Evolutionary conservation across 1,140 invertebrate species (phyloP), one percentile per base, ranked within the genome.

Genomic region (Neodiprion pinetum): DNA sequence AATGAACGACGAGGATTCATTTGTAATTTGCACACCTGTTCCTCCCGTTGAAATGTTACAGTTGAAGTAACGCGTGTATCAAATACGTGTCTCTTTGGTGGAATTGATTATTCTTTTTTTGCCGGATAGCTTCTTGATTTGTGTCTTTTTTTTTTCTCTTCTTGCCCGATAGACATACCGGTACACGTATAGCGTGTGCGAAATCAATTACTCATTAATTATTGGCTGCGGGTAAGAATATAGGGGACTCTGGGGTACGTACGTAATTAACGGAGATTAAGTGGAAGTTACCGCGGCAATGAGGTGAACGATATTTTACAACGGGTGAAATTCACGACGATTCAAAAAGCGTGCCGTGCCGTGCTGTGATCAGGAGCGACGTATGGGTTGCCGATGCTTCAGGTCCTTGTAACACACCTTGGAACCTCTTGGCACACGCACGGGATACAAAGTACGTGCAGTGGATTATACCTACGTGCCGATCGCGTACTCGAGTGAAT

Each of bases 191-290:
- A 61, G 53, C 53, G 53, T 61, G 53, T 61, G 53, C 53, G 53
- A 61, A 61, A 61, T 61, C 53, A 61, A 61, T 61, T 61, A 61
- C 53, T 61, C 53, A 61, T 61, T 61, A 61, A 61, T 61, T 61
- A 61, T 61, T 61, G 53, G 53, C n/a, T 17, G 11, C 28, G 28
- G 28, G 4, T 17, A 61, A 61, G 53, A 61, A 61, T 61, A 61
- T 9, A 9, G 53, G 9, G 11, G 53, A 61, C 9, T 61, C 11
- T 61, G 11, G 53, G 53, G 11, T 17, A 61, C 53, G 53, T 40
- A 40, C 28, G 28, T 61, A 61, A 61, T 61, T 61, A 61, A 61
- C 53, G 53, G 8, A 61, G 53, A 61, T 61, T 61, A 61, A 61
- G 53, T 61, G 53, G 53, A 61, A 17, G 5, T 61, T 61, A 17